Conservation (phyloP, 2,888 invertebrate species). For the Eremobia ochroleuca region DNA sequence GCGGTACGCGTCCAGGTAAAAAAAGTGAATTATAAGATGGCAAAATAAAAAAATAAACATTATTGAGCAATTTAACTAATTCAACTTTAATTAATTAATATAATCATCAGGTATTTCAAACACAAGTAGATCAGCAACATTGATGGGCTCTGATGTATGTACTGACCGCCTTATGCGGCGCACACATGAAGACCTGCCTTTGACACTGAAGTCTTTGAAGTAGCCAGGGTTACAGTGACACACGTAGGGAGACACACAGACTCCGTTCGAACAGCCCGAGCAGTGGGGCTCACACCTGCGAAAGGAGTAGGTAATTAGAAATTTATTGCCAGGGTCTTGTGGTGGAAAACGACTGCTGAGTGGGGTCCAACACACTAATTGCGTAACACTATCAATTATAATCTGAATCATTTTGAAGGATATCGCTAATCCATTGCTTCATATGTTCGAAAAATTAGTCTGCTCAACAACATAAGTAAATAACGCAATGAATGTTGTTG, state of each 20-base stretch:
- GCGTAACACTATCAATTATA: too few relatives aligned
- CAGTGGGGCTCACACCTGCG: constrained; percentile 92
- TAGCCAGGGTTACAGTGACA: constrained; percentile 94
- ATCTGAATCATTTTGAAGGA: too few relatives aligned
- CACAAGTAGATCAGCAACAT: constrained; percentile 68
- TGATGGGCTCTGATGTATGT: constrained; percentile 35
- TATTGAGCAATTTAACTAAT: neutral
- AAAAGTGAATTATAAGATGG: too few relatives aligned
- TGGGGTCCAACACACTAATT: neutral
- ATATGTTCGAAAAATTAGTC: too few relatives aligned
- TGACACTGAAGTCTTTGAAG: constrained; percentile 91
- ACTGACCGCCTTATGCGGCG: constrained; percentile 84
- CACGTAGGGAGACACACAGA: constrained; percentile 93
- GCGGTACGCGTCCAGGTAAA: too few relatives aligned
- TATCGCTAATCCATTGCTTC: too few relatives aligned
- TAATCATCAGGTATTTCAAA: constrained; percentile 72
- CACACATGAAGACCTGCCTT: constrained; percentile 92
- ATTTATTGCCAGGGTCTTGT: neutral
- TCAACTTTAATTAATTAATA: constrained; percentile 15
- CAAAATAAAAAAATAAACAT: neutral
- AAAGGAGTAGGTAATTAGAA: constrained; percentile 25
- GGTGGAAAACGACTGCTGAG: neutral
- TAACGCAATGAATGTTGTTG: too few relatives aligned
- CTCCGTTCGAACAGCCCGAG: constrained; percentile 93
- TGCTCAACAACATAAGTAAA: too few relatives aligned